Conservation (phyloP, 1,140 invertebrate genomes). For the Condylostylus longicornis region DNA sequence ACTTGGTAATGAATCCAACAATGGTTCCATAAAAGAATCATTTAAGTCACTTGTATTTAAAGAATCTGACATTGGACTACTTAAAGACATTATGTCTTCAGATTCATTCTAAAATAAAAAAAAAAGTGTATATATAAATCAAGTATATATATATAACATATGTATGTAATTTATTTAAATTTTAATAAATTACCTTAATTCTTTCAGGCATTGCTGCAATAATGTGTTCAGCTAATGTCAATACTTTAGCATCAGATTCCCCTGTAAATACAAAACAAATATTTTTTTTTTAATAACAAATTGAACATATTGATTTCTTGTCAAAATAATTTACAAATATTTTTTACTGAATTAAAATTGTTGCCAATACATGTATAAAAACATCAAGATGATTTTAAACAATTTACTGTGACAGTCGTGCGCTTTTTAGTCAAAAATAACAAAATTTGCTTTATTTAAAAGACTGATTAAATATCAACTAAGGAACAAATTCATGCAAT, state of each 20-base stretch:
- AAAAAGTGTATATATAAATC: no score
- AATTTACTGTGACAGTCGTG: slow-evolving; percentile 8
- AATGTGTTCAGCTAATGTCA: slow-evolving; percentile 91
- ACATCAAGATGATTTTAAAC: slow-evolving; percentile 4
- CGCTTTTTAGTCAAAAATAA: no score
- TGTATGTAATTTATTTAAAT: not conserved
- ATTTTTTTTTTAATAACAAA: slow-evolving; percentile 11
- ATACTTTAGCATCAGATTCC: slow-evolving; percentile 81
- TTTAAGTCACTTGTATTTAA: slow-evolving; percentile 29
- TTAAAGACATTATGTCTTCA: slow-evolving; percentile 32
- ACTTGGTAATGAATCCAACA: slow-evolving; percentile 43
- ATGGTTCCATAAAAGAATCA: slow-evolving; percentile 49
- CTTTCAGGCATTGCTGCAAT: slow-evolving; percentile 93
- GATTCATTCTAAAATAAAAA: slow-evolving; percentile 23
- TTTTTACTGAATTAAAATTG: slow-evolving; percentile 4
- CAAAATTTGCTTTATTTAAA: no score
- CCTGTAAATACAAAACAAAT: slow-evolving; percentile 43
- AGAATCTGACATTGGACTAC: slow-evolving; percentile 33
- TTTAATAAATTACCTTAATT: slow-evolving; percentile 57
- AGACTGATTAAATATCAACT: no score
- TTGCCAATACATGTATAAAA: slow-evolving; percentile 1
- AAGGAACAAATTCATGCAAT: no score
- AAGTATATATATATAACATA: no score
- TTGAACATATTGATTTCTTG: not conserved
- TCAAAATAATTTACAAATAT: not conserved